phyloP scores from a whole-genome alignment of 1,140 invertebrate genomes.

The Drosophila rhopaloa region DNA sequence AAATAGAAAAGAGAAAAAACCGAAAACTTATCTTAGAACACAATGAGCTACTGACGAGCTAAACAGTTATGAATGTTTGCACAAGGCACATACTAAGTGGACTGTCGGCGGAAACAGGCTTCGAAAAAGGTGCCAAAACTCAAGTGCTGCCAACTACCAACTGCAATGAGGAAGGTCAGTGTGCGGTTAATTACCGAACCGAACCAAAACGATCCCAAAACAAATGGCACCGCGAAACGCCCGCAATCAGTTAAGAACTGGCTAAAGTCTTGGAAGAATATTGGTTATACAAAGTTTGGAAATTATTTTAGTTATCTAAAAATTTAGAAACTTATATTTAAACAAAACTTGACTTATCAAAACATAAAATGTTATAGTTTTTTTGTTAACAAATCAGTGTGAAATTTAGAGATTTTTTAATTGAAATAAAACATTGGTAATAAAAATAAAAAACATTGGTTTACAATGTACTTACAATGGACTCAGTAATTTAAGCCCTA shows the following conservation, averaged over 20 bases:
- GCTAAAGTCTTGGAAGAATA: no score
- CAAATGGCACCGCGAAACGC: constrained; percentile 15
- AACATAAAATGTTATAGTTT: no score
- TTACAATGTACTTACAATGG: no score
- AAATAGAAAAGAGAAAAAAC: constrained; percentile 2
- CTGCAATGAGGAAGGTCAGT: constrained; percentile 61
- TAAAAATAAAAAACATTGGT: no score
- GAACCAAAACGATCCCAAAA: constrained; percentile 6
- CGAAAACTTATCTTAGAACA: constrained; percentile 36
- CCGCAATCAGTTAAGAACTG: constrained; percentile 1
- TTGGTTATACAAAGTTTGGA: no score
- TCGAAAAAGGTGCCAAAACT: constrained; percentile 33
- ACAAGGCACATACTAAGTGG: constrained; percentile 41
- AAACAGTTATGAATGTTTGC: constrained; percentile 53
- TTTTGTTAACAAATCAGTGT: no score
- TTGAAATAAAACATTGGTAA: no score
- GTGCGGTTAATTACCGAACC: constrained; percentile 67
- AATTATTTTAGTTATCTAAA: neutral
- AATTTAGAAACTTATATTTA: no score
- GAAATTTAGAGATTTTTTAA: no score
- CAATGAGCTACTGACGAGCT: constrained; percentile 42
- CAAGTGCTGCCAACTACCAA: constrained; percentile 38
- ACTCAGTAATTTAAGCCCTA: no score
- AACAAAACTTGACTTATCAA: no score
- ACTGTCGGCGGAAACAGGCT: constrained; percentile 28